Base-by-base conservation (phyloP, 2,113 vertebrate species). In the Eulacestoma nigropectus region DNA sequence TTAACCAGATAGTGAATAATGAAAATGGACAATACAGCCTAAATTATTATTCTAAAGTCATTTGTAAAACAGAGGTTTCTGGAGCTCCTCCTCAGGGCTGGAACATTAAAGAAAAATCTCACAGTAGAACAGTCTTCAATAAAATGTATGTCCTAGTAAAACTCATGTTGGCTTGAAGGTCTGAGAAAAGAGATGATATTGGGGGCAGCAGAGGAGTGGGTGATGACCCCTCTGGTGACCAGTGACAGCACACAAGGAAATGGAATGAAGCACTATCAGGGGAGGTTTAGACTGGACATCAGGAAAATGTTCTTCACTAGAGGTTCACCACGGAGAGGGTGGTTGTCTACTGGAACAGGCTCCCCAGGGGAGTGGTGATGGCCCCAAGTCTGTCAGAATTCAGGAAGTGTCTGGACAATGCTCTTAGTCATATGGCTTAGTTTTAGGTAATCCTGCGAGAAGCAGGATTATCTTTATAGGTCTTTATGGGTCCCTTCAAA, bases 311-410 rank as follows among this genome's bases (percentile, higher is more conserved):
- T 65, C 44, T 68, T 60, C 39, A 41, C 53, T 39, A 14, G 44
- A 60, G 33, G 29, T 25, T 60, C 41, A 26, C 16, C 17, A 21
- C 1, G 11, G 59, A n/a, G 13, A 78, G 30, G 19, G 23, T 46
- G 53, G 20, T 6, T 22, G 8, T 74, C 17, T 33, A 20, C 44
- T 52, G 37, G 44, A 59, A 67, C 1, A 0, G 0, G 29, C 7
- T 75, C 9, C 13, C 7, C 29, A 60, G 46, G 33, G 20, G 4
- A 53, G 9, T n/a, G n/a, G 20, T 53, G 25, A 46, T 82, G 39
- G 39, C 69, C 75, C 29, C 78, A 68, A 68, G 2, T 16, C 69
- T 47, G 16, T 21, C 39, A 30, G 53, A 59, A 13, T 11, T 44
- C 29, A 59, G 8, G 15, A 67, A 53, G 25, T n/a, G 33, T n/a